Conservation (phyloP, 2,113 vertebrate species). For the Micronycteris hirsuta region DNA sequence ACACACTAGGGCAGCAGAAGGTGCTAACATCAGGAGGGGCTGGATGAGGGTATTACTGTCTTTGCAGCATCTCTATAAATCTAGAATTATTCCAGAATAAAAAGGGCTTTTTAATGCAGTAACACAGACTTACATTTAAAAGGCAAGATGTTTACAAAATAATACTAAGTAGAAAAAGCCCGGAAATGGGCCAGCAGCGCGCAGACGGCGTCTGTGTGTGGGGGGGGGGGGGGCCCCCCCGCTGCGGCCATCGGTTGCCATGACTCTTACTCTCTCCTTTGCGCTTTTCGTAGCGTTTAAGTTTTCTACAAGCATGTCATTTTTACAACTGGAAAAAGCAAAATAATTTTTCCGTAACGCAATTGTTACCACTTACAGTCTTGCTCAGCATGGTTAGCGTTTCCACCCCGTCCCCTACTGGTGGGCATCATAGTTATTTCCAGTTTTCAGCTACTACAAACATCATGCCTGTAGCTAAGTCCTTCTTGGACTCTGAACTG, state of each 20-base stretch:
- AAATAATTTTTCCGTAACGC: not conserved
- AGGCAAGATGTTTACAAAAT: not conserved
- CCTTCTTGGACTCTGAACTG: not conserved
- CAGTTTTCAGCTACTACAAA: not conserved
- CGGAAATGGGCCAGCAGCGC: no score
- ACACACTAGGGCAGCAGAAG: rapidly evolving
- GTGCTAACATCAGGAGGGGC: no score
- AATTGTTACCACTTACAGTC: rapidly evolving
- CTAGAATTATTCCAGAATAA: not conserved
- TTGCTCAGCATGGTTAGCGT: rapidly evolving
- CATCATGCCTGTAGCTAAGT: not conserved
- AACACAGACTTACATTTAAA: not conserved
- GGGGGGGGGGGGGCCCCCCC: no score
- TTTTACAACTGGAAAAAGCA: not conserved
- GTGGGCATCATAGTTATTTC: not conserved
- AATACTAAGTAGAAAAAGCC: not conserved
- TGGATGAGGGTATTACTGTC: not conserved
- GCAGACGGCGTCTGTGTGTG: rapidly evolving
- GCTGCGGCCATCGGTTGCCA: rapidly evolving
- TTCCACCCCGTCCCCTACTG: not conserved
- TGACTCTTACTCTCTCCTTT: not conserved
- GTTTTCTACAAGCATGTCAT: not conserved
- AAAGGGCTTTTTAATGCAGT: not conserved
- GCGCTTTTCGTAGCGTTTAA: not conserved
- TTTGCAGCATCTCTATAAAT: not conserved